Evolutionary conservation across 1,140 invertebrate genomes (phyloP).

Genomic region (Acromyrmex heyeri): DNA sequence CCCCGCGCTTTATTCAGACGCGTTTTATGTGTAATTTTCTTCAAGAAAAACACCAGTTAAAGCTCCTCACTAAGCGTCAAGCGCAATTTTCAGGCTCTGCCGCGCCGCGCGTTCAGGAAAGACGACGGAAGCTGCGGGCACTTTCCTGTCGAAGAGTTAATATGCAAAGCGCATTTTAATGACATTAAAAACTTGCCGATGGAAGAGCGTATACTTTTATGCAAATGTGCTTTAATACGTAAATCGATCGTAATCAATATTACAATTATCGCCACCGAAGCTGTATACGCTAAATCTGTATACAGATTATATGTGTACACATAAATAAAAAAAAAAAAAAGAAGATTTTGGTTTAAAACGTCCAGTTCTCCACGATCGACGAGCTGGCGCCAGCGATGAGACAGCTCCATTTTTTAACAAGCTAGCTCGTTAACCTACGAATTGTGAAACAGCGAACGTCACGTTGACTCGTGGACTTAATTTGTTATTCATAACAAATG

Average conservation of each 20-base stretch:
- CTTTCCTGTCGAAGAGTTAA: conserved; percentile 63
- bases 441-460: conserved; percentile 44
- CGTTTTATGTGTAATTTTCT: conserved; percentile 62
- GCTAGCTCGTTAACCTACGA: conserved; percentile 50
- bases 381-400: conserved; percentile 35
- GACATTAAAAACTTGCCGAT: conserved; percentile 63
- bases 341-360: conserved; percentile 37
- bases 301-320: conserved; percentile 31
- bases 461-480: conserved; percentile 30
- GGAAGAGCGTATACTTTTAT: conserved; percentile 60
- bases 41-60: conserved; percentile 58
- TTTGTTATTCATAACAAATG: conserved; percentile 56
- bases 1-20: conserved; percentile 51
- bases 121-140: conserved; percentile 47
- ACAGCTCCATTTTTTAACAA: conserved; percentile 55
- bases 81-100: conserved; percentile 51
- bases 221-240: conserved; percentile 57
- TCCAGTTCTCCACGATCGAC: conserved; percentile 34
- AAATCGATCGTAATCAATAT: conserved; percentile 59
- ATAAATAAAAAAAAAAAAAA: conserved; percentile 1
- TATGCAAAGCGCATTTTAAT: conserved; percentile 65
- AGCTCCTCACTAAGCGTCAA: conserved; percentile 55
- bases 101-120: conserved; percentile 11
- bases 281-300: conserved; percentile 27
- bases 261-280: background rate